Base-by-base conservation (phyloP, 2,797 vertebrate species). In the Urophycis tenuis region DNA sequence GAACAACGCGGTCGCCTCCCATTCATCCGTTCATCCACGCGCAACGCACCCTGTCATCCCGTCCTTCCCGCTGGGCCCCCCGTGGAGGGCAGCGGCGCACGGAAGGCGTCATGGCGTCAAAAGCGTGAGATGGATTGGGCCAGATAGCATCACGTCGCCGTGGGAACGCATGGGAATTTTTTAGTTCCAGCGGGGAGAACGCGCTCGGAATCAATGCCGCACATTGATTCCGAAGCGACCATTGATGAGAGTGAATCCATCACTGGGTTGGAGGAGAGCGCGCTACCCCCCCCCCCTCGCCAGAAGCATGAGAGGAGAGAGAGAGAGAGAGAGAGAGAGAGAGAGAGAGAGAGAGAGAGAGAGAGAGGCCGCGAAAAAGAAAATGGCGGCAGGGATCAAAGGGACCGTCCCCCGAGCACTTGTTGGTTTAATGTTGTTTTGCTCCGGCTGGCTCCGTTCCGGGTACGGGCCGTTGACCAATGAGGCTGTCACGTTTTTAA, bases 181-280 rank as follows among this genome's bases (percentile, higher is more conserved):
- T 84, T 80, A 84, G 77, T 79, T 86, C 53, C 74, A n/a, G 72
- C 74, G 75, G 60, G 76, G 80, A 89, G 86, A 86, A 36, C 53
- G 81, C 80, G n/a, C n/a, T n/a, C n/a, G n/a, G n/a, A n/a, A n/a
- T n/a, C n/a, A 82, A 70, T 75, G n/a, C 1, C 53, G 0, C 83
- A 79, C 83, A 90, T 89, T 85, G 89, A 92, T 90, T 85, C 77
- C 41, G 64, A 80, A 70, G 84, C 41, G 0, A 41, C 78, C 75
- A 81, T 79, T 90, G 88, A 91, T 82, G 87, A 84, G 3, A 5
- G 75, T n/a, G 73, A 84, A 89, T 91, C 87, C 88, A 89, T 91
- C 88, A 88, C 77, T 80, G 87, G 84, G 82, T 15, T 15, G 41
- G n/a, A 71, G 75, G 79, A 75, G 73, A 85, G 83, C 77, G 73